Base-by-base conservation (phyloP, 2,888 invertebrate species). In the Euspilapteryx auroguttella region DNA sequence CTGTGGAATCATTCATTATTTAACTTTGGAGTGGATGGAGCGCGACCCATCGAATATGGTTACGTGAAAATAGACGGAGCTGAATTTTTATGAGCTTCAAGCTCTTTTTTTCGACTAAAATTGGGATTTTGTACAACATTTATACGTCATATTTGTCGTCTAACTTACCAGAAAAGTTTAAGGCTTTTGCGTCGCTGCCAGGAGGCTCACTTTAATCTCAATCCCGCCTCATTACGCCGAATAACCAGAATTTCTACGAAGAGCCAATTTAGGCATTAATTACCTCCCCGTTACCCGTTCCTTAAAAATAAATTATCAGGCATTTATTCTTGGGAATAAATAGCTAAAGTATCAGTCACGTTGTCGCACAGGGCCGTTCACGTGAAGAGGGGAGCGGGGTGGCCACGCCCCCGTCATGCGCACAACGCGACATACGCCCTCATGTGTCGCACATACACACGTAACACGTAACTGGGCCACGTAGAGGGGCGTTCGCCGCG, bases 221-320 rank as follows among this genome's bases (percentile, higher is more conserved):
- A 71, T 71, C 69, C 65, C 55, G 53, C 55, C 57, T 62, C 63
- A 55, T 57, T 17, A 17, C 17, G n/a, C n/a, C n/a, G n/a, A n/a
- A n/a, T n/a, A n/a, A n/a, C n/a, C n/a, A n/a, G n/a, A n/a, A 73
- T 71, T 64, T 62, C 65, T 66, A 55, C 61, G 69, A 69, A 71
- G 65, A 69, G 73, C 65, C 73, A 73, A 73, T 75, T 71, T 57
- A 55, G 49, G 53, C 71, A 73, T 75, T 73, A 73, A 75, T 71
- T 73, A 69, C 64, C 28, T 45, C 49, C 55, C 48, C 55, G 55
- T 55, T 52, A 56, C 59, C 66, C 63, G 64, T 59, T 57, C 64
- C 65, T 61, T 66, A 71, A 73, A 73, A 75, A 73, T 71, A 71
- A 73, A 73, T 75, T 68, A 64, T 71, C 68, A 73, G 57, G 65